Conservation (phyloP, 2,113 vertebrate species). For the Ivindomyrus marchei region DNA sequence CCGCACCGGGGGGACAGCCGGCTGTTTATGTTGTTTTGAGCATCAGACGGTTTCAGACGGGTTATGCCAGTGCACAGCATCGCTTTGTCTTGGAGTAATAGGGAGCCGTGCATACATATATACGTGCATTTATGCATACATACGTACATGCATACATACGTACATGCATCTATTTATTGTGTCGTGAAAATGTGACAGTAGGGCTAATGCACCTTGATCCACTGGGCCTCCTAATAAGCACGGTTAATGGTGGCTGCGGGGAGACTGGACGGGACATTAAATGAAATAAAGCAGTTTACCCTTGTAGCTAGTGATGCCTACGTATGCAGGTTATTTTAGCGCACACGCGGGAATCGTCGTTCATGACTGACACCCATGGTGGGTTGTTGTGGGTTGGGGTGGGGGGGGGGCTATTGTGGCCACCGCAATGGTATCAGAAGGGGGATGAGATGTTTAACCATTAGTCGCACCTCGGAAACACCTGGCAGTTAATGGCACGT, state of each 20-base stretch:
- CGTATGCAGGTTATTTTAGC: conserved; percentile 9
- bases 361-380: neutral
- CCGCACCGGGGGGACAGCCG: neutral
- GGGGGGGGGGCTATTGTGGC: neutral
- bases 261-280: neutral
- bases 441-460: neutral
- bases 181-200: conserved; percentile 16
- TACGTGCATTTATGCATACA: neutral
- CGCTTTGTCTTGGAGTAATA: conserved; percentile 8
- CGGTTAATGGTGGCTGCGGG: neutral
- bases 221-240: neutral
- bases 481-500: neutral
- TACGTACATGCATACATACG: neutral
- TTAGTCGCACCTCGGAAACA: neutral
- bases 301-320: conserved; percentile 1
- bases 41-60: neutral
- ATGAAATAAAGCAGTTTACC: neutral
- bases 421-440: neutral
- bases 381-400: neutral
- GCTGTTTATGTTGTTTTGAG: neutral
- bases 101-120: neutral
- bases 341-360: neutral
- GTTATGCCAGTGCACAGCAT: neutral
- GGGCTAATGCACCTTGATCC: neutral
- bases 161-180: conserved; percentile 15